phyloP scores from a whole-genome alignment of 2,888 invertebrate species.

The Petrolisthes cinctipes region DNA sequence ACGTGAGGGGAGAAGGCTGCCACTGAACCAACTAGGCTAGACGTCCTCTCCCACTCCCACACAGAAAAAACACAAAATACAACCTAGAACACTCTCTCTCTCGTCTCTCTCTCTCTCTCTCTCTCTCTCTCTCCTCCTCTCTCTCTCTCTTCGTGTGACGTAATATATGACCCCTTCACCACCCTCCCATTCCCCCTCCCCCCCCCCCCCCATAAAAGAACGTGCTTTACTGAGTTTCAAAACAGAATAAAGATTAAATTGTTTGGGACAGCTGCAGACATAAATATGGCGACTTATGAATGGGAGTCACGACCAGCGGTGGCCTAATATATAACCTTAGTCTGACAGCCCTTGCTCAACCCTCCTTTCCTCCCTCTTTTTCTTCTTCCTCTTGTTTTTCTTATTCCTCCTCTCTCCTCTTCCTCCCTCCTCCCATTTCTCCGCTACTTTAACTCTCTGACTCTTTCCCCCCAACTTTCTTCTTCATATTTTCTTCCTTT shows the following conservation, averaged over 20 bases:
- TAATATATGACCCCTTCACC: background rate
- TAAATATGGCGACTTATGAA: conserved; percentile 13
- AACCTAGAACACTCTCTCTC: background rate
- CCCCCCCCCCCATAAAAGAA: background rate
- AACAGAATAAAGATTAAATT: conserved; percentile 18
- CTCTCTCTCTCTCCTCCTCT: background rate
- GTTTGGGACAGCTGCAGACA: conserved; percentile 16
- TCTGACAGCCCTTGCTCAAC: background rate
- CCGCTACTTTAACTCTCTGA: conserved; percentile 1
- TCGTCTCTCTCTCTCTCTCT: background rate
- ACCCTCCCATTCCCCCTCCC: no score
- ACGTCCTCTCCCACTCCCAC: no score
- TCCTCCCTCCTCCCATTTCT: no score
- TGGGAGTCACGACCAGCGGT: conserved; percentile 9
- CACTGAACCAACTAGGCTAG: no score
- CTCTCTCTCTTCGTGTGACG: background rate
- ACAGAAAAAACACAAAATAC: no score
- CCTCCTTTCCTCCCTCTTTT: background rate
- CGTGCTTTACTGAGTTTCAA: conserved; percentile 7
- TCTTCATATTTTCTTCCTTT: background rate
- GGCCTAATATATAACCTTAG: background rate
- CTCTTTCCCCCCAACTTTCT: background rate
- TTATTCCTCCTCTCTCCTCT: background rate
- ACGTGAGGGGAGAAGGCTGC: no score
- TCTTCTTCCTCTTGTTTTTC: background rate